A percentile compares a stretch with the other conserved stretches of the same genome.
These are phyloP conservation scores for Hemicordylus capensis DNA, from an alignment of 2,113 vertebrate species.

Conservation along the genomic window DNA sequence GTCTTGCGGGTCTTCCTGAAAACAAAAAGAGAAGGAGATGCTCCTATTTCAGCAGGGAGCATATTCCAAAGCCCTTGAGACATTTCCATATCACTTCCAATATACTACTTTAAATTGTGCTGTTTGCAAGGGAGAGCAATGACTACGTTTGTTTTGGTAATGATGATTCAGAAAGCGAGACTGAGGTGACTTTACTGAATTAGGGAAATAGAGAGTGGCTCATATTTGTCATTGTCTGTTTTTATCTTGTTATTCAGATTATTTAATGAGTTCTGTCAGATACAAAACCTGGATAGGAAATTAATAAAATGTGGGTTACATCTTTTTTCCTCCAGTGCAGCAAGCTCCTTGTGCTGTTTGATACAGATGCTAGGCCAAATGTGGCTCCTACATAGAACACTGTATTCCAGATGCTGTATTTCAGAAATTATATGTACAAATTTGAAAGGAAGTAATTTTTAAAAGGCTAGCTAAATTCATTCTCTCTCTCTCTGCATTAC, in stretches of 20 bases:
- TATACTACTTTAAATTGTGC: neutral
- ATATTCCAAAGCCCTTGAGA: no score
- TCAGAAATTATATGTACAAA: neutral
- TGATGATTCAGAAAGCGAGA: neutral
- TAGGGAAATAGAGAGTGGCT: neutral
- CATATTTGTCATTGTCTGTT: neutral
- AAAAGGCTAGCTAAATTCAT: rapidly evolving
- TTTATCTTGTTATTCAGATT: constrained; percentile 25
- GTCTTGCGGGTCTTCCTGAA: no score
- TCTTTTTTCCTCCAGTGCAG: constrained; percentile 17
- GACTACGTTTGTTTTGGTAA: neutral
- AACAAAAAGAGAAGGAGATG: no score
- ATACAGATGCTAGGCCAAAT: constrained; percentile 2
- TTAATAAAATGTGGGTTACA: rapidly evolving
- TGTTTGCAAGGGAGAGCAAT: neutral
- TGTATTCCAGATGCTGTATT: neutral
- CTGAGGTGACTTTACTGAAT: neutral
- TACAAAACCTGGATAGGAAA: constrained; percentile 20
- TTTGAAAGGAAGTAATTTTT: neutral
- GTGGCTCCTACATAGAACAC: neutral
- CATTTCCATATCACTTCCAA: neutral
- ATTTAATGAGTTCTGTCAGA: constrained; percentile 47
- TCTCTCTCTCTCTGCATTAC: neutral
- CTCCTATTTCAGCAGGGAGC: no score
- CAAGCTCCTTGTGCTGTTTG: constrained; percentile 20